Base-by-base conservation (phyloP, 2,888 invertebrate species). In the Xanthia togata region DNA sequence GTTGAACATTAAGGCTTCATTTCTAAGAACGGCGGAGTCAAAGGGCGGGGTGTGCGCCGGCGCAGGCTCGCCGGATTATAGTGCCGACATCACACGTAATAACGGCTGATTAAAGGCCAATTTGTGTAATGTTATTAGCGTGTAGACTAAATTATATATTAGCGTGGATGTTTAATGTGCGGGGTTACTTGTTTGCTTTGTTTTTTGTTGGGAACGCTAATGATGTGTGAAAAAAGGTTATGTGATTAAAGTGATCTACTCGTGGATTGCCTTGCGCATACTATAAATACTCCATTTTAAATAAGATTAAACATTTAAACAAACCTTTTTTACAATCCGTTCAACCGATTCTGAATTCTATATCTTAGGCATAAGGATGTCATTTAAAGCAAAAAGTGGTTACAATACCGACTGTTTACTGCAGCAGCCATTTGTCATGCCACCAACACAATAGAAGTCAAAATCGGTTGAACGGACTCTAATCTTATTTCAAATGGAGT, bases 31-130 rank as follows among this genome's bases (percentile, higher is more conserved):
- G 69, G 84, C 78, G 70, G 81, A 89, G 90, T 91, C 90, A 89
- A 90, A 91, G 89, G 89, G 91, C 90, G 88, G 81, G 79, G 69
- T 89, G 74, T 79, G 82, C 82, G 86, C 83, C 82, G 80, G 81
- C 83, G 86, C 86, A 81, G 79, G 73, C 76, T 85, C 81, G 62
- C 75, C 78, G 81, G 87, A 88, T 87, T 79, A 82, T 71, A 86
- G 71, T 82, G 86, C 86, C 85, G 73, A 83, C 81, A 85, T 87
- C 84, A 82, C 79, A 87, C 83, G 79, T 89, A 88, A 87, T 89
- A 88, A 88, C 87, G 50, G 73, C 77, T 90, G 85, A 88, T 91
- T 87, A 87, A 87, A 85, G 83, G 83, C 81, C 88, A 87, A 88
- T 90, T 89, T 87, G 64, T 84, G 55, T 87, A 82, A 86, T 89